A percentile compares a stretch with the other conserved stretches of the same genome.
These are phyloP conservation scores for Drosophila albomicans DNA, from an alignment of 1,140 invertebrate species.

Conservation along the genomic window DNA sequence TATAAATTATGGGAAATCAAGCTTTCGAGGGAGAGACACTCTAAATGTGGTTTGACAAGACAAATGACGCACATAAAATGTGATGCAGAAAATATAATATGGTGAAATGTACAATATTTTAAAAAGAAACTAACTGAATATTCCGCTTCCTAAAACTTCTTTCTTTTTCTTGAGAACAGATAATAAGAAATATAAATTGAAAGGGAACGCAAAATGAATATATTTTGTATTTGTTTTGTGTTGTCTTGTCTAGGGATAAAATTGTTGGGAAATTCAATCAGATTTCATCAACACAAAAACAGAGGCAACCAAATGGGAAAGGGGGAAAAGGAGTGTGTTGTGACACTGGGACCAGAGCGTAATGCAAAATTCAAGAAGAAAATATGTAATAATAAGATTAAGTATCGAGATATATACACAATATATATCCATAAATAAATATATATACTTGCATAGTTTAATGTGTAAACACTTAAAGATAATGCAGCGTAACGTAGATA, in stretches of 20 bases:
- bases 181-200: slow-evolving; percentile 11
- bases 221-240: slow-evolving; percentile 37
- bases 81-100: neutral
- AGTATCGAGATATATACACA: slow-evolving; percentile 36
- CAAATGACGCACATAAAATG: slow-evolving; percentile 35
- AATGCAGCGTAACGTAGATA: slow-evolving; percentile 50
- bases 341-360: slow-evolving; percentile 8
- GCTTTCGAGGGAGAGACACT: slow-evolving; percentile 1
- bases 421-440: slow-evolving; percentile 9
- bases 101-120: neutral
- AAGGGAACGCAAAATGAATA: slow-evolving; percentile 7
- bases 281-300: slow-evolving; percentile 18
- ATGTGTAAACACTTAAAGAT: slow-evolving; percentile 49
- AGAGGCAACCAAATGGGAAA: neutral
- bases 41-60: slow-evolving; percentile 37
- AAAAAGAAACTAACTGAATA: slow-evolving; percentile 8
- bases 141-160: neutral
- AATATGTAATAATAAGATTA: slow-evolving; percentile 29
- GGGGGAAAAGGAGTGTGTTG: neutral
- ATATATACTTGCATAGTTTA: slow-evolving; percentile 20
- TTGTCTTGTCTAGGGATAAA: slow-evolving; percentile 22
- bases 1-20: slow-evolving; percentile 45
- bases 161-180: neutral
- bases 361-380: slow-evolving; percentile 50
- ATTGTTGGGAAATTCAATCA: slow-evolving; percentile 3